A percentile compares a stretch with the other conserved stretches of the same genome.
Evolutionary conservation across 2,113 vertebrate species (phyloP).

Genomic region (Paracanthobrama guichenoti): DNA sequence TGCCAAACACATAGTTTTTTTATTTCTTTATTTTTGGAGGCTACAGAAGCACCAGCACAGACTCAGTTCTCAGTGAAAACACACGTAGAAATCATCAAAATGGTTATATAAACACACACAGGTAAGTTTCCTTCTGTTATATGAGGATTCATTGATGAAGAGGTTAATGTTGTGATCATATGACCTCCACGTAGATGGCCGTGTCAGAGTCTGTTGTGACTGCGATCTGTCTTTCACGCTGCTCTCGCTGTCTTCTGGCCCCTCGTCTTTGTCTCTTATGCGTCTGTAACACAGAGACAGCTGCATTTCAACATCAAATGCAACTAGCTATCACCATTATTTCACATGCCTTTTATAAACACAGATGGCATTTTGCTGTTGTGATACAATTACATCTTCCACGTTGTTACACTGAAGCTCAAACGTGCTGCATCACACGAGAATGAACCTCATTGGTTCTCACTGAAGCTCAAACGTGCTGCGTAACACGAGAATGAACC

Average conservation of each 20-base stretch:
- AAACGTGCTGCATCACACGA: no score
- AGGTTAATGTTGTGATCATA: conserved; percentile 35
- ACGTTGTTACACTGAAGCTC: no score
- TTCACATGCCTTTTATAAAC: neutral
- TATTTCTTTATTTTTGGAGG: neutral
- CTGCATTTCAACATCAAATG: neutral
- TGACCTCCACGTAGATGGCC: conserved; percentile 75
- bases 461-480: no score
- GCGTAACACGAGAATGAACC: no score
- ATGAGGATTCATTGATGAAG: no score
- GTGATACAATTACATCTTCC: no score
- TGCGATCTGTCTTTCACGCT: conserved; percentile 50
- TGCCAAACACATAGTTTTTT: neutral
- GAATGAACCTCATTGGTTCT: no score
- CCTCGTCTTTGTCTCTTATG: conserved; percentile 54
- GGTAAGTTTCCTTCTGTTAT: no score
- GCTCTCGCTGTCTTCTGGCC: conserved; percentile 43
- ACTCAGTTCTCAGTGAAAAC: neutral
- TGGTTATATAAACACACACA: neutral
- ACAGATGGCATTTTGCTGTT: neutral
- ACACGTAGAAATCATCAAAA: no score
- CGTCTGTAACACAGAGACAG: conserved; percentile 28
- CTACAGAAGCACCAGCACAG: neutral
- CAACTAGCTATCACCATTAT: neutral
- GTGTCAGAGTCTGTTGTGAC: conserved; percentile 65